Base-by-base conservation (phyloP, 2,888 invertebrate species). In the Siphonodentalium dalli region DNA sequence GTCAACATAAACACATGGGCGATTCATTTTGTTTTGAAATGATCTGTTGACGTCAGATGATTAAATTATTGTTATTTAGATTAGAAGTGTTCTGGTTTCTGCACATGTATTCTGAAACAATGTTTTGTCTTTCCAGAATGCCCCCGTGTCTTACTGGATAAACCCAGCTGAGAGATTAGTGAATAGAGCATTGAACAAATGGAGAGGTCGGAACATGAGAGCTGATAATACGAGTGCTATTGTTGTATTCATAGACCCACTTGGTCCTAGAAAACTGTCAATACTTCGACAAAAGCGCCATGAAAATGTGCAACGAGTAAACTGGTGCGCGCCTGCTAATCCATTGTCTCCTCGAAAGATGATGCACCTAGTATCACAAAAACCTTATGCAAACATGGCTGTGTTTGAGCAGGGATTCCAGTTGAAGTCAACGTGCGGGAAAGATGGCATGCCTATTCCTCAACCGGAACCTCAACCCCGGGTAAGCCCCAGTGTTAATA, bases 201-300 rank as follows among this genome's bases (percentile, higher is more conserved):
- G 97, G 96, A 87, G 88, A 20, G 86, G 86, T 41, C 89, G 91
- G 6, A 87, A 90, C 75, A 88, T 95, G 86, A 87, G 96, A 33
- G 97, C 98, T 0, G 98, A 98, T 82, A 98, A 98, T 81, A 94
- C 96, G 0, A 94, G 93, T 13, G 95, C 93, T 39, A 91, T 98
- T 20, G 90, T 92, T 0, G 85, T 97, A 20, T 90, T 96, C 87
- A 84, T 95, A 58, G 93, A 95, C 83, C 93, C 93, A 38, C 90
- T 92, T 0, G 92, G 92, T 0, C 91, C 72, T 1, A 65, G 73
- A 24, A 72, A 72, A 51, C 58, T 74, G 2, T 72, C 71, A 1
- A 65, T 73, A n/a, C 68, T 76, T 13, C 68, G 63, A 45, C 68
- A 67, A 35, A 68, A 69, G 39, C 57, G 74, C 1, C 71, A 74